Base-by-base conservation (phyloP, 2,888 invertebrate species). In the Pardosa pseudoannulata region DNA sequence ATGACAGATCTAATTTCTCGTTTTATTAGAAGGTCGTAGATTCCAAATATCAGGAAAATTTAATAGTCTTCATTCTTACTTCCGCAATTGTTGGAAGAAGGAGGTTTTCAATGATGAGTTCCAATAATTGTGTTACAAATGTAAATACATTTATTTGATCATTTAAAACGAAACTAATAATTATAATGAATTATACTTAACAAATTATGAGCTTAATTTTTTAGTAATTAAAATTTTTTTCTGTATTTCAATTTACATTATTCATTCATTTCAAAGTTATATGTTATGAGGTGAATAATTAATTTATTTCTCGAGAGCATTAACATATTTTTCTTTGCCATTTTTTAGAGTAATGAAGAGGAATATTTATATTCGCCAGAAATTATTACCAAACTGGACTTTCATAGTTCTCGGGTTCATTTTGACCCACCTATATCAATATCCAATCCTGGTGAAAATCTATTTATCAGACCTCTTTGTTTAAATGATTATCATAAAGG, bases 401-500 rank as follows among this genome's bases (percentile, higher is more conserved):
- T 78, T 27, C 73, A 71, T 16, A 78, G 80, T 27, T 65, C 74
- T 46, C 62, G 78, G 28, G 78, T 86, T 6, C 50, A 81, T 50
- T 86, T 88, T 65, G 46, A 88, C 56, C 80, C 85, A 5, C 85
- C 85, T 6, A 74, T 88, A 6, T 78, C 88, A 19, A 78, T 88
- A 41, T 41, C 39, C 19, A 79, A 78, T 32, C 88, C 88, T 31
- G 88, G 88, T 32, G 85, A 88, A 79, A 88, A 88, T 72, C 73
- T 88, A 5, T 32, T 78, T 23, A 23, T 88, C 16, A 41, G 88
- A 29, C 88, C 88, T 6, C 41, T 88, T 11, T 65, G 70, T 19
- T 46, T 83, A 56, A 78, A 68, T 32, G 88, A 88, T 79, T 88
- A 81, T 56, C 56, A 88, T 68, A 88, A 79, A 81, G 88, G 88